Evolutionary conservation across 1,140 invertebrate genomes (phyloP).

Genomic region (Aphelinus atriplicis): DNA sequence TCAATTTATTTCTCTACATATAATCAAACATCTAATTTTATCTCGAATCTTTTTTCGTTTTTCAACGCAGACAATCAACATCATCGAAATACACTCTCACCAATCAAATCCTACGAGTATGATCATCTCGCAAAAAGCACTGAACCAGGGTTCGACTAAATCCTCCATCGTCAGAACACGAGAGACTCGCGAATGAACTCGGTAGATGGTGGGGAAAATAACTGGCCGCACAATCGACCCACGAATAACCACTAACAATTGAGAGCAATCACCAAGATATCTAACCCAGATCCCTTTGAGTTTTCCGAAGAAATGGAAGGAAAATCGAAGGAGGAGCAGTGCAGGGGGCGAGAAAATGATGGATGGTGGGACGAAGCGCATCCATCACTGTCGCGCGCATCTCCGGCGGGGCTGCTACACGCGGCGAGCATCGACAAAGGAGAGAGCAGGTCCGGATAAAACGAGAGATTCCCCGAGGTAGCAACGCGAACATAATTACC

Average conservation of each 20-base stretch:
- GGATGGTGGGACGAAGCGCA: constrained; percentile 45
- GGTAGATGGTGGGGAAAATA: too few species aligned
- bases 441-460: background rate
- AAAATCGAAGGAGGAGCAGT: background rate
- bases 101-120: too few species aligned
- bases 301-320: background rate
- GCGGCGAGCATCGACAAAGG: constrained; percentile 17
- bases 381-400: constrained; percentile 57
- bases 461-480: constrained; percentile 30
- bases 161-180: too few species aligned
- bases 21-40: too few species aligned
- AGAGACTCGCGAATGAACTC: too few species aligned
- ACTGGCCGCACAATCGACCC: too few species aligned
- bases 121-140: too few species aligned
- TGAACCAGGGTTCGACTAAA: too few species aligned
- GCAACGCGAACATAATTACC: constrained; percentile 47
- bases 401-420: background rate
- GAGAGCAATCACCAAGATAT: background rate
- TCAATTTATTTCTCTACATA: too few species aligned
- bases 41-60: too few species aligned
- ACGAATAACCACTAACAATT: background rate
- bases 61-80: too few species aligned
- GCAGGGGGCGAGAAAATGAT: constrained; percentile 44
- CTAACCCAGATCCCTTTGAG: constrained; percentile 3
- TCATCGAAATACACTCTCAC: too few species aligned